Evolutionary conservation across 2,888 invertebrate genomes (phyloP).

Genomic region (Merodon equestris): DNA sequence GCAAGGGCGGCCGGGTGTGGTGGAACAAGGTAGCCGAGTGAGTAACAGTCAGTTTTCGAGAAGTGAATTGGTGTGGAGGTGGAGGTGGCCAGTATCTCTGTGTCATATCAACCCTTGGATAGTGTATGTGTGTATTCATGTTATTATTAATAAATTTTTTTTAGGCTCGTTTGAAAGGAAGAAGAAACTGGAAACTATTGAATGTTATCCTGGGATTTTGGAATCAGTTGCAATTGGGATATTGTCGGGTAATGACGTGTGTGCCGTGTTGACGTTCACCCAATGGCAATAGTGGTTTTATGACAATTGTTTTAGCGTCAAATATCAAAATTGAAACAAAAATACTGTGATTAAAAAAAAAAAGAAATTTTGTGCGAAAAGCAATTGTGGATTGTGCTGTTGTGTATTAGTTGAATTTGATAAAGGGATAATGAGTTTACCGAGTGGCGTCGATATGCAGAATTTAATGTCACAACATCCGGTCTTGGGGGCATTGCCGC

Average conservation of each 20-base stretch:
- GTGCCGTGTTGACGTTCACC: conserved; percentile 55
- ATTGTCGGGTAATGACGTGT: conserved; percentile 77
- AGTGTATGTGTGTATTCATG: neutral
- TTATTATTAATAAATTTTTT: neutral
- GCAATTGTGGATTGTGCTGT: neutral
- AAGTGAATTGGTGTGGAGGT: conserved; percentile 49
- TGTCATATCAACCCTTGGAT: conserved; percentile 41
- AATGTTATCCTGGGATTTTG: conserved; percentile 71
- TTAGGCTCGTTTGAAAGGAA: neutral
- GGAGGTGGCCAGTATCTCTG: conserved; percentile 32
- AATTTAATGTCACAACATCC: conserved; percentile 92
- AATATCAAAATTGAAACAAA: conserved; percentile 10
- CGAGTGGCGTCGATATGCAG: conserved; percentile 91
- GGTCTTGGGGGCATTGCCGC: conserved; percentile 89
- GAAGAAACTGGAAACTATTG: conserved; percentile 53
- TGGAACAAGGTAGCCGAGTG: conserved; percentile 58
- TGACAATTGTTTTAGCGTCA: conserved; percentile 12
- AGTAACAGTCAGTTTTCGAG: conserved; percentile 51
- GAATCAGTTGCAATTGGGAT: conserved; percentile 79
- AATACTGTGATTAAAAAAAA: conserved; percentile 35
- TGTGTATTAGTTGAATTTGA: conserved; percentile 9
- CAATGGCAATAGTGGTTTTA: conserved; percentile 33
- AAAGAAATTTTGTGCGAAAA: conserved; percentile 9
- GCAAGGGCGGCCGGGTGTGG: neutral
- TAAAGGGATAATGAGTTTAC: conserved; percentile 85